Conservation (phyloP, 2,888 invertebrate genomes). For the Chloroclystis v-ata region DNA sequence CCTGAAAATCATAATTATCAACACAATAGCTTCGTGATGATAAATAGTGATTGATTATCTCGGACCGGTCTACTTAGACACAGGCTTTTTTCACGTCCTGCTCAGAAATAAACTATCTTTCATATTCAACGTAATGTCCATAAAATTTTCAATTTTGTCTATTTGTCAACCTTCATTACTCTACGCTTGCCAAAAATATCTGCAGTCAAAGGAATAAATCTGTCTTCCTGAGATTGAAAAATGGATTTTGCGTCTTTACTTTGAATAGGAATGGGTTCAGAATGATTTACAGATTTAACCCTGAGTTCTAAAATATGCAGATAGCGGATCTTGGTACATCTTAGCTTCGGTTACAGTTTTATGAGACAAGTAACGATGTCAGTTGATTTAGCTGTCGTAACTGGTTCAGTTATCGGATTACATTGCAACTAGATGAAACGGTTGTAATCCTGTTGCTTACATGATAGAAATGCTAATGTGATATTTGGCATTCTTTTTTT, state of each 20-base stretch:
- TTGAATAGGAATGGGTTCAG: constrained; percentile 15
- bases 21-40: constrained; percentile 18
- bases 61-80: neutral
- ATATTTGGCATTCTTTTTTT: too few relatives aligned
- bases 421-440: too few relatives aligned
- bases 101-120: constrained; percentile 9
- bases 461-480: too few relatives aligned
- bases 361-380: constrained; percentile 5
- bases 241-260: constrained; percentile 29
- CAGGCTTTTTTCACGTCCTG: too few relatives aligned
- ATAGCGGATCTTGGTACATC: constrained; percentile 18
- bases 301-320: constrained; percentile 13
- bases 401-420: neutral
- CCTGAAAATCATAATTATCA: constrained; percentile 3
- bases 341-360: constrained; percentile 15
- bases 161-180: constrained; percentile 13
- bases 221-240: constrained; percentile 26
- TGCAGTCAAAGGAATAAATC: constrained; percentile 27
- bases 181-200: constrained; percentile 15
- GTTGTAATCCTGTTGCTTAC: too few relatives aligned
- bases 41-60: constrained; percentile 13
- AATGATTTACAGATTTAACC: constrained; percentile 28
- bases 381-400: neutral
- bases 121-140: constrained; percentile 8
- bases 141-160: constrained; percentile 10